These are phyloP conservation scores for Shinisaurus crocodilurus DNA, from an alignment of 2,113 vertebrate genomes.

Conservation along the genomic window DNA sequence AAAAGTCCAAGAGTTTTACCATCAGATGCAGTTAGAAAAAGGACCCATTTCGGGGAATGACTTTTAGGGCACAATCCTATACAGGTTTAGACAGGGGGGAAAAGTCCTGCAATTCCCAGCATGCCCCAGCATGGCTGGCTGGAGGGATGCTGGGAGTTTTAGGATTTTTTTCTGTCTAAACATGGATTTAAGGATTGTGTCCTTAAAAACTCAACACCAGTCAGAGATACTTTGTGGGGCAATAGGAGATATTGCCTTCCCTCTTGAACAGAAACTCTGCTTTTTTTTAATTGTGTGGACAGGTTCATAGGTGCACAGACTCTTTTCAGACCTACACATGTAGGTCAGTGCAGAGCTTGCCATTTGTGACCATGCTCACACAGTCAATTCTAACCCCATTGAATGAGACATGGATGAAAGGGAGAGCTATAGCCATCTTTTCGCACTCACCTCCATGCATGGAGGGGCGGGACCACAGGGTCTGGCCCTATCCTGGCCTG, in stretches of 20 bases:
- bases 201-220: background rate
- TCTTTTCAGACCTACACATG: background rate
- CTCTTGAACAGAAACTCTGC: background rate
- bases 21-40: background rate
- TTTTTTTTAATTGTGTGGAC: background rate
- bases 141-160: no score
- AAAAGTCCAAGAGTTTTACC: background rate
- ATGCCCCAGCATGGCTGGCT: no score
- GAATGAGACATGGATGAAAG: background rate
- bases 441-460: background rate
- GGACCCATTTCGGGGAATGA: no score
- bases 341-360: no score
- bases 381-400: no score
- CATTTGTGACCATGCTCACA: no score
- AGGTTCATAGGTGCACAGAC: background rate
- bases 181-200: no score
- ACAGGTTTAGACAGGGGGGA: no score
- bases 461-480: no score
- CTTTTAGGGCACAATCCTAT: background rate
- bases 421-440: background rate
- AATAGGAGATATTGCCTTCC: background rate
- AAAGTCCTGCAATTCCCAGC: no score
- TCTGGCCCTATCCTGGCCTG: no score
- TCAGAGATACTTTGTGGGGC: background rate
- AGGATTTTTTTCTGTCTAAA: no score